Percentiles rank a stretch among this genome's conserved stretches.
Evolutionary conservation across 2,113 vertebrate species (phyloP).

Genomic region (Fregetta grallaria): DNA sequence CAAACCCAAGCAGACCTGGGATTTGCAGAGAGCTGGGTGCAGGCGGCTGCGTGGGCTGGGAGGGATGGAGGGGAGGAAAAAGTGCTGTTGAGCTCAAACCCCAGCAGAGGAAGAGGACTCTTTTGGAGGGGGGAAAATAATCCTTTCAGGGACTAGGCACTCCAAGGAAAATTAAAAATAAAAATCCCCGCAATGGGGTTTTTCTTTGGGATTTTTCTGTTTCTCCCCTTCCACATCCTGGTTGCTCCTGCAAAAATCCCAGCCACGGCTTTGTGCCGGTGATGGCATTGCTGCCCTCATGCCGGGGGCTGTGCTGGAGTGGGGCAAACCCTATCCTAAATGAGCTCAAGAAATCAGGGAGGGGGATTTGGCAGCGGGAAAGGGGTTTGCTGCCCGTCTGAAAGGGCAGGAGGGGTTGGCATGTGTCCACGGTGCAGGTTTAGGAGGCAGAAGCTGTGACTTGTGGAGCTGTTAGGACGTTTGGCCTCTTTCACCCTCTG

Average conservation of each 20-base stretch:
- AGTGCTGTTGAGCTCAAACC: background rate
- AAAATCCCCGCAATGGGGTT: rapidly evolving
- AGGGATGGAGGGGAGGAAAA: background rate
- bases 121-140: background rate
- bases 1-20: background rate
- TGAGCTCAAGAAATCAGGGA: background rate
- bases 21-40: background rate
- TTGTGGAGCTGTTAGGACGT: background rate
- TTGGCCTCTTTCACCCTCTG: background rate
- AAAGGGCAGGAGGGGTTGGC: background rate
- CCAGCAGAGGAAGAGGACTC: background rate
- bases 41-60: background rate
- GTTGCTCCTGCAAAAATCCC: background rate
- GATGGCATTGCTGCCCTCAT: rapidly evolving
- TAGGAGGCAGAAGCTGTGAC: background rate
- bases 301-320: rapidly evolving
- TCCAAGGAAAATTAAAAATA: background rate
- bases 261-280: rapidly evolving
- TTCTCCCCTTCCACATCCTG: background rate
- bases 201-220: background rate
- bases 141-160: too few relatives aligned
- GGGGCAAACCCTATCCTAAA: background rate
- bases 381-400: background rate
- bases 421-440: background rate
- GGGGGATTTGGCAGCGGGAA: background rate